Base-by-base conservation (phyloP, 2,797 vertebrate genomes). In the Leuciscus waleckii region DNA sequence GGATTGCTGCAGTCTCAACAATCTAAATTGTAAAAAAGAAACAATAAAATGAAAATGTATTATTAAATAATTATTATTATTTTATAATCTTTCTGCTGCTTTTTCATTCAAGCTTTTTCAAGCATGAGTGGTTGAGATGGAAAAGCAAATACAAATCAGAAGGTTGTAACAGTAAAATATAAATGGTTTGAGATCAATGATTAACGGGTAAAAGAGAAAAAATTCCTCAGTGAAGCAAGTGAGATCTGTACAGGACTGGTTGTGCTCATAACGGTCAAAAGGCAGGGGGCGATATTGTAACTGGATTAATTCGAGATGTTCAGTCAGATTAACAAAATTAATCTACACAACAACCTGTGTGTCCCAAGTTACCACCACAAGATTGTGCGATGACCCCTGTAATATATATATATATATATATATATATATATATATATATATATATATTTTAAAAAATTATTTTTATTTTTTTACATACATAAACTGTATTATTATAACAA, bases 1-100 rank as follows among this genome's bases (percentile, higher is more conserved):
- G 95, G 51, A 97, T 90, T 70, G 93, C 93, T 79, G 95, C 96
- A 89, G 88, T 92, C 92, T 97, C 96, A 91, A 94, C 90, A 88
- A 96, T 94, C 98, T 99, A 26, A 19, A 65, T 61, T 4, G 71
- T 17, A 87, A 49, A 82, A 41, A 90, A 0, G 49, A 54, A 41
- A 41, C 23, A 32, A 32, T 41, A 29, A 46, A 43, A 41, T 54
- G n/a, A 75, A 56, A 58, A 71, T 21, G 14, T 39, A 37, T 39
- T 49, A 41, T 70, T 41, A n/a, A 13, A 39, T 23, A 14, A 70
- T 43, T 4, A 16, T 16, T 17, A 26, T 46, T 46, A n/a, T 41
- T 69, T 3, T n/a, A 23, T 0, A 41, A 29, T 41, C 26, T 73
- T 46, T 26, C n/a, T 49, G 23, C 56, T 26, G 23, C 23, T 78